Evolutionary conservation across 1,140 invertebrate genomes (phyloP), one percentile per base, ranked within the genome.

Genomic region (Harpegnathos saltator): DNA sequence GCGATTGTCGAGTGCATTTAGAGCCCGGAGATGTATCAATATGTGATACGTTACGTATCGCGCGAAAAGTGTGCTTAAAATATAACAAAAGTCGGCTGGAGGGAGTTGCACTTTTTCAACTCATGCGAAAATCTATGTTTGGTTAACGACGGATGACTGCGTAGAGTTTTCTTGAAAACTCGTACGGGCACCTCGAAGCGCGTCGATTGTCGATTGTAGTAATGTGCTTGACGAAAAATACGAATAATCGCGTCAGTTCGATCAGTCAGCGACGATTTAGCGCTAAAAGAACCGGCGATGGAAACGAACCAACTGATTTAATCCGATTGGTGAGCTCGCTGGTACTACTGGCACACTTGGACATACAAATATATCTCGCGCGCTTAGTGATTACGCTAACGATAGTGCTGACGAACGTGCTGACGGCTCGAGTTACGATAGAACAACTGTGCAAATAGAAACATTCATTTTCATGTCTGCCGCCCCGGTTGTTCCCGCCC

Each of bases 361-460:
- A 26, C 24, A n/a, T 71, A n/a, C 19, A 7, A 71, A 71, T 4
- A 48, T 11, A 69, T 48, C 29, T 69, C 58, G 52, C 33, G 15
- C 24, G 63, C 12, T 68, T 69, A 5, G 22, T 54, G 22, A 69
- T 80, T 58, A 80, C 7, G 61, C 61, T 24, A 44, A 77, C 26
- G 11, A 22, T 26, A 58, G 22, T 19, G 65, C 33, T 12, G 24
- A 71, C 65, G n/a, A 58, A 56, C 15, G 22, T 69, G 62, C 12
- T 77, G 54, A 74, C 59, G 19, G 29, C 12, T 2, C 14, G 22
- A 78, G 52, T 78, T 26, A 29, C 22, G 54, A 7, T 29, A 58
- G 71, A 44, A 71, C 22, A 58, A 71, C 29, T 71, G 65, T 80
- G 75, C 22, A 54, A 69, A 69, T 69, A 58, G 48, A 78, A 24